phyloP scores from a whole-genome alignment of 1,140 invertebrate species.

The Vanessa atalanta region DNA sequence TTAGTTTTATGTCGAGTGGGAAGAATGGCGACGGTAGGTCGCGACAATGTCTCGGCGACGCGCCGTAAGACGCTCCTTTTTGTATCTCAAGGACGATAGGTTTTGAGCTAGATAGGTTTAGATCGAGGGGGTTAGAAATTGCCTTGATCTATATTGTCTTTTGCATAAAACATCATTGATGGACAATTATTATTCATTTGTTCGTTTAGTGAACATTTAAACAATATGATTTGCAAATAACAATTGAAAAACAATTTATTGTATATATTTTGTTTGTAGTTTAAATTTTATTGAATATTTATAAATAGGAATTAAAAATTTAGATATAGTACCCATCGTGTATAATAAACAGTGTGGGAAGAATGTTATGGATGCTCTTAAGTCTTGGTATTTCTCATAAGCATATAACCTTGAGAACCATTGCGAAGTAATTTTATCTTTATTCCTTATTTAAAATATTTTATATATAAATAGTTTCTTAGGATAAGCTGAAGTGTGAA shows the following conservation, averaged over 20 bases:
- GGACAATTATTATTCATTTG: too few species aligned
- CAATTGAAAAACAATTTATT: too few species aligned
- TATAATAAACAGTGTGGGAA: background rate
- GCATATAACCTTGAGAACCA: background rate
- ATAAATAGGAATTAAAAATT: background rate
- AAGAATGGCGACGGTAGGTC: conserved; percentile 61
- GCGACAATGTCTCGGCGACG: conserved; percentile 60
- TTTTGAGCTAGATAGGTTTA: conserved; percentile 33
- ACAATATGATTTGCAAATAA: too few species aligned
- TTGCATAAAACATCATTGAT: too few species aligned
- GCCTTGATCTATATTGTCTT: too few species aligned
- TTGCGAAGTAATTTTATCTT: background rate
- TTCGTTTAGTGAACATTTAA: too few species aligned
- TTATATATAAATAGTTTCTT: too few species aligned
- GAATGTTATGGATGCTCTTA: background rate
- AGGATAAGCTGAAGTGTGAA: too few species aligned
- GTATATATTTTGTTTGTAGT: too few species aligned
- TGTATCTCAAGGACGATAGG: conserved; percentile 33
- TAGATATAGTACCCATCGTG: background rate
- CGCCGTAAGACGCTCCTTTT: conserved; percentile 50
- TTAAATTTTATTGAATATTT: too few species aligned
- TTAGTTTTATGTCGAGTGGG: conserved; percentile 66
- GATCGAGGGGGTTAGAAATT: background rate
- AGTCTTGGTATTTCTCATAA: background rate
- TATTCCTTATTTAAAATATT: background rate